phyloP scores from a whole-genome alignment of 2,888 invertebrate species.

The Rhorus exstirpatorius region DNA sequence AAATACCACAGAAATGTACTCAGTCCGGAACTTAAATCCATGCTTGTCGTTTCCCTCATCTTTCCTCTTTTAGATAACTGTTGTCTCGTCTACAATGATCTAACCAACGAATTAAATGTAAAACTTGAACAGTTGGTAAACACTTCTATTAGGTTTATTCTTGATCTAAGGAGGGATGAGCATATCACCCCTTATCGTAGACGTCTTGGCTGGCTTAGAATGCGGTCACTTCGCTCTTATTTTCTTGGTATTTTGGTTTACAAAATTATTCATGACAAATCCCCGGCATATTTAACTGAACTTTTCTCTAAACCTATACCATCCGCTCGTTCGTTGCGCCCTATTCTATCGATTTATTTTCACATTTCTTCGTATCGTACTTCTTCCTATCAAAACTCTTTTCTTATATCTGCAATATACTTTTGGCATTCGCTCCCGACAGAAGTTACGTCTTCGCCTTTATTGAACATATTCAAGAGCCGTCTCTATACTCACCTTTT shows the following conservation, averaged over 20 bases:
- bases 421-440: too few relatives aligned
- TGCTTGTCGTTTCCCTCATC: conserved; percentile 26
- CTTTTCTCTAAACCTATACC: neutral
- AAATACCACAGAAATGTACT: neutral
- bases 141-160: conserved; percentile 19
- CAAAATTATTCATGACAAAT: neutral
- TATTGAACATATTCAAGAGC: too few relatives aligned
- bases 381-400: too few relatives aligned
- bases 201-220: conserved; percentile 23
- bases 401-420: too few relatives aligned
- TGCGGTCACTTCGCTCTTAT: neutral
- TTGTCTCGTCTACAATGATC: too few relatives aligned
- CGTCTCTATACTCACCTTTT: too few relatives aligned
- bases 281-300: neutral
- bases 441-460: too few relatives aligned
- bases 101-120: too few relatives aligned
- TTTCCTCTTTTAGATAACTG: conserved; percentile 49
- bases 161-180: too few relatives aligned
- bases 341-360: too few relatives aligned
- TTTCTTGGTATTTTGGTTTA: neutral
- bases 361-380: too few relatives aligned
- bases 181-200: neutral
- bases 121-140: conserved; percentile 26
- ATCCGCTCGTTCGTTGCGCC: too few relatives aligned
- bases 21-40: neutral